Percentiles rank a stretch among this genome's conserved stretches.
Conservation (phyloP, 1,140 invertebrate genomes). For the Pogonus chalceus region DNA sequence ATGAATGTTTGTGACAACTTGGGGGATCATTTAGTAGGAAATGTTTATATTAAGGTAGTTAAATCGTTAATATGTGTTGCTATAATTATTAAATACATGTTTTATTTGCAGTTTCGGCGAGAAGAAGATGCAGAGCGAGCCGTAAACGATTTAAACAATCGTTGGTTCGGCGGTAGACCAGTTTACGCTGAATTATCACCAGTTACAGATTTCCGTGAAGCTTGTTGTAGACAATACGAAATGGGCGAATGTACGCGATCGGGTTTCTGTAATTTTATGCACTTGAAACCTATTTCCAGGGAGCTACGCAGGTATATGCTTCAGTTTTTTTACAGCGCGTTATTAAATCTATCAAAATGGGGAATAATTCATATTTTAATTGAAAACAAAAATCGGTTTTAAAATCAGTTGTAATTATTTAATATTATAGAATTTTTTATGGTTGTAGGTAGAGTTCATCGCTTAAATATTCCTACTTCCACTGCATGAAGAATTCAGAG, state of each 20-base stretch:
- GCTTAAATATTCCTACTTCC: neutral
- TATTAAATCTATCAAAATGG: neutral
- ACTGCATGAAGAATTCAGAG: neutral
- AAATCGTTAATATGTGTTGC: neutral
- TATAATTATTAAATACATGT: neutral
- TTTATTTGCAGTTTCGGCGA: conserved; percentile 66
- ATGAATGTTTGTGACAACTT: conserved; percentile 99
- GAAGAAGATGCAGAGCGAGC: conserved; percentile 98
- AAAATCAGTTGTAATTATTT: conserved; percentile 7
- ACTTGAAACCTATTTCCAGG: conserved; percentile 94
- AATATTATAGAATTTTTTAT: neutral
- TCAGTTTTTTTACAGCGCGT: no score
- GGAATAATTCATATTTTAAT: no score
- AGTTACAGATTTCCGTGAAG: conserved; percentile 97
- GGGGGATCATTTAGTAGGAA: conserved; percentile 95
- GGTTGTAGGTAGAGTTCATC: neutral
- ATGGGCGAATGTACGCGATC: conserved; percentile 97
- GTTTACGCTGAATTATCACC: conserved; percentile 97
- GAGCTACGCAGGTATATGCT: conserved; percentile 72
- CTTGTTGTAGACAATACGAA: conserved; percentile 98
- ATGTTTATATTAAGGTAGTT: conserved; percentile 90
- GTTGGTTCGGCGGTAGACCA: conserved; percentile 98
- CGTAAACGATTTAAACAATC: conserved; percentile 91
- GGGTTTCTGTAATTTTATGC: conserved; percentile 99
- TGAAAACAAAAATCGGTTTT: neutral